Evolutionary conservation across 2,888 invertebrate genomes (phyloP), one percentile per base, ranked within the genome.

Genomic region (Lepas anatifera): DNA sequence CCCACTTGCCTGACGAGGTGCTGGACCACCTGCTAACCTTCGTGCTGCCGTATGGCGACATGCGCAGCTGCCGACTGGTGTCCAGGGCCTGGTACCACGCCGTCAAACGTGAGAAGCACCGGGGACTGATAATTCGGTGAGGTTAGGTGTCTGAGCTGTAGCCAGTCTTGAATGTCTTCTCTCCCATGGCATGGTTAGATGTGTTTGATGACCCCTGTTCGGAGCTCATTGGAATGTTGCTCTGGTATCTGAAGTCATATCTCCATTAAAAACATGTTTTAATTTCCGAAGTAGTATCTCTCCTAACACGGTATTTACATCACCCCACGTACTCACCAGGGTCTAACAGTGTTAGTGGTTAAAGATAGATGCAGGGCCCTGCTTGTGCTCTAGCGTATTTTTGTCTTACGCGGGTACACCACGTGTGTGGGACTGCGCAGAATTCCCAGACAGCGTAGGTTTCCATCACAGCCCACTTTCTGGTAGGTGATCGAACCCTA

Each of bases 21-120:
- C 81, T 97, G 75, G 95, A 95, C 81, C 93, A 92, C 78, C 92
- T 97, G 78, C 84, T 97, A 74, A 87, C 89, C 75, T 86, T 92
- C 78, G 82, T 96, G 74, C 90, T 93, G 70, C 95, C 95, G 0
- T 97, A 97, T 78, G 87, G 87, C 79, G 95, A 96, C 82, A 82
- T 95, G 75, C 88, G 92, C 80, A 86, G 88, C 78, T 93, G 94
- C 78, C 89, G 87, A 84, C 81, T 86, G 73, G 95, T 96, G 52
- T 92, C 89, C 76, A 90, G 88, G 79, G 85, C 91, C 78, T 97
- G 95, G 95, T 86, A 87, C 79, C 84, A 84, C 76, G 87, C 90
- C 77, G 89, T 58, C 8, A 58, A 16, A 35, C 58, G 58, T 58
- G 35, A 58, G 58, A 6, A 2, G 4, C 10, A 13, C 25, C 10